Base-by-base conservation (phyloP, 92 coral and sea anemone species). In the Paramuricea clavata region DNA sequence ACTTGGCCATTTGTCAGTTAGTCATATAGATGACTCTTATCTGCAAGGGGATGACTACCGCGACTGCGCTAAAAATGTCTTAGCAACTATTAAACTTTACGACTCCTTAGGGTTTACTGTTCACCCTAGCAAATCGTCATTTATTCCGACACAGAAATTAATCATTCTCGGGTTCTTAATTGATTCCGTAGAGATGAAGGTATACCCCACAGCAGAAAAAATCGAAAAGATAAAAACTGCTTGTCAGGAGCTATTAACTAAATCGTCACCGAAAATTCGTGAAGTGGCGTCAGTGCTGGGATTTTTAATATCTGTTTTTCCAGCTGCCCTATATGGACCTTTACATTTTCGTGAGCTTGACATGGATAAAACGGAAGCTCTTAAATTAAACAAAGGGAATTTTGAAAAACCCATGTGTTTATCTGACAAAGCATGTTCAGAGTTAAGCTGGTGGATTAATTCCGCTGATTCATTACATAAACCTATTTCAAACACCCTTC, bases 111-210 rank as follows among this genome's bases (percentile, higher is more conserved):
- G 90, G 57, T 81, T 70, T 39, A 43, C 16, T 39, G 70, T 68
- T 36, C 82, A 81, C 69, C 90, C 90, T 12, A 81, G 56, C 17
- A 86, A 78, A 77, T 86, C 85, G 31, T 65, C 57, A n/a, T 47
- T 86, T 15, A 77, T 42, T 21, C 89, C 85, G 12, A 59, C 64
- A 13, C 84, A 77, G 13, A 67, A 54, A 77, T 25, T 34, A 11
- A 35, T 49, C 82, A 16, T 76, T 12, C 9, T 47, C 12, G 52
- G 52, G 52, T 47, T 90, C 75, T 60, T 64, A 54, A 69, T 87
- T n/a, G 87, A 87, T 49, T 91, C 91, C 27, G 61, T 75, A 44
- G 91, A 91, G 19, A 83, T 82, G 93, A 82, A 88, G n/a, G 82
- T 87, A 16, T 47, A 81, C 47, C 78, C 69, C 25, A 71, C 74